These are phyloP conservation scores for Cosmia pyralina DNA, from an alignment of 2,888 invertebrate genomes.

Conservation along the genomic window DNA sequence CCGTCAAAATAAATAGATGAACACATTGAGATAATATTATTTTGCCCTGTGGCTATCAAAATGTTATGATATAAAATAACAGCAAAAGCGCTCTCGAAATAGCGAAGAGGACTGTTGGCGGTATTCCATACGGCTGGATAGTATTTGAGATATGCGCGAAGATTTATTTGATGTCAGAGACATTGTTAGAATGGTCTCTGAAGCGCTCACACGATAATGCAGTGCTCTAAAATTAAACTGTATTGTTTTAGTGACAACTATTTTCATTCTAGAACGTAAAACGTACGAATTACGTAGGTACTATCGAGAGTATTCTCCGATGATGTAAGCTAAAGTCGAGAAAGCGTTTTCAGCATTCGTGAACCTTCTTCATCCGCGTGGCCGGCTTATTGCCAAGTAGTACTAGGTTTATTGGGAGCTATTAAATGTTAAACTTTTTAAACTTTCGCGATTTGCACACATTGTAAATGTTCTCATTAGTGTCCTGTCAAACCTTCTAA, in stretches of 20 bases:
- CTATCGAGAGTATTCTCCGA: constrained; percentile 36
- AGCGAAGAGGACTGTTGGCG: constrained; percentile 70
- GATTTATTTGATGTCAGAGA: constrained; percentile 55
- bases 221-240: constrained; percentile 47
- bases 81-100: constrained; percentile 70
- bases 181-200: constrained; percentile 41
- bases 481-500: constrained; percentile 26
- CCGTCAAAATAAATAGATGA: constrained; percentile 41
- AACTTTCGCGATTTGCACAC: too few species aligned
- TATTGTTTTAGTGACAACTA: constrained; percentile 35
- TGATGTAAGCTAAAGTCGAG: constrained; percentile 32
- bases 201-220: constrained; percentile 32
- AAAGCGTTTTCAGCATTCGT: constrained; percentile 28
- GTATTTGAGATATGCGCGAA: constrained; percentile 57
- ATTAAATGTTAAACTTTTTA: too few species aligned
- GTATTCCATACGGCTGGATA: constrained; percentile 69
- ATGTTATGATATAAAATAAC: constrained; percentile 70
- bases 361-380: constrained; percentile 26
- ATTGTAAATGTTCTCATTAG: constrained; percentile 51
- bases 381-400: constrained; percentile 50
- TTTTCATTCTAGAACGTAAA: constrained; percentile 33
- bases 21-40: constrained; percentile 45
- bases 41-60: constrained; percentile 47
- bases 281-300: constrained; percentile 5
- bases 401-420: constrained; percentile 39